phyloP scores from a whole-genome alignment of 2,113 vertebrate genomes.

The Triplophysa dalaica region DNA sequence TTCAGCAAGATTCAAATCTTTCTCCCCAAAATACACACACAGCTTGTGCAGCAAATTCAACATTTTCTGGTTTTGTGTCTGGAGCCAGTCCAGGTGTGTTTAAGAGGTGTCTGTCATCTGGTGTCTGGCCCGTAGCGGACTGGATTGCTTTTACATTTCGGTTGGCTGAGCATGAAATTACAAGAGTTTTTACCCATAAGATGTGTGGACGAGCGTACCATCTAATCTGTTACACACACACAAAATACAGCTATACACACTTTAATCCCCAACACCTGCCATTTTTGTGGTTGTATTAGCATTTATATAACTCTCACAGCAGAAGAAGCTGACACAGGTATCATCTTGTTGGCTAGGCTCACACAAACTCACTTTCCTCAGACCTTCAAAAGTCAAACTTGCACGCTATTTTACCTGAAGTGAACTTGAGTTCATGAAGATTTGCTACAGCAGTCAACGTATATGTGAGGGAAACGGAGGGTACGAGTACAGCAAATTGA shows the following conservation, averaged over 20 bases:
- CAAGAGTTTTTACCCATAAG: conserved; percentile 5
- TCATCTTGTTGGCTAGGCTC: conserved; percentile 5
- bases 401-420: background rate
- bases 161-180: conserved; percentile 33
- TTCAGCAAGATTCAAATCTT: too few species aligned
- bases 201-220: background rate
- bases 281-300: background rate
- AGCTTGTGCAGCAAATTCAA: too few species aligned
- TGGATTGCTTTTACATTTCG: conserved; percentile 9
- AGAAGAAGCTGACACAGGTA: conserved; percentile 8
- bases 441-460: too few species aligned
- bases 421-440: background rate
- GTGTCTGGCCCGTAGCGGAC: background rate
- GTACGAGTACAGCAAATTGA: too few species aligned
- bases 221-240: background rate
- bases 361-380: background rate
- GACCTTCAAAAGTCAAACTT: background rate
- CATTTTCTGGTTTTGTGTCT: background rate
- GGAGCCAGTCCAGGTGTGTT: background rate
- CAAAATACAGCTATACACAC: conserved; percentile 6
- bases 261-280: background rate
- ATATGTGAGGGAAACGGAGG: too few species aligned
- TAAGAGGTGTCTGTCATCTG: background rate
- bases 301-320: conserved; percentile 41
- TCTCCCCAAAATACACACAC: too few species aligned